Percentiles rank a stretch among this genome's conserved stretches.
Evolutionary conservation across 2,797 vertebrate species (phyloP).

Genomic region (Amblyopsis hoosieri): DNA sequence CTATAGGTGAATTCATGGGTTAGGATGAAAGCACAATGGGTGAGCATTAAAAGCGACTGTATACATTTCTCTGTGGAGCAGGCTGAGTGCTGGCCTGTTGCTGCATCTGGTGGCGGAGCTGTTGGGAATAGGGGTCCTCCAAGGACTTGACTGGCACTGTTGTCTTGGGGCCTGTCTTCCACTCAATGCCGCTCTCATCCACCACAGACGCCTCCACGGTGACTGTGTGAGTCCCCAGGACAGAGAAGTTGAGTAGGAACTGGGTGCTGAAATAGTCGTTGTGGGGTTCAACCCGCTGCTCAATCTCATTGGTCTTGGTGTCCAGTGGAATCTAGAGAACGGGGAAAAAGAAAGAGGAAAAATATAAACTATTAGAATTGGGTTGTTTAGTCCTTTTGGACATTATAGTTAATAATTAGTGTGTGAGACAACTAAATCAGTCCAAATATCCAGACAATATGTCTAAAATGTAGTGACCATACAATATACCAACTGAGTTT

Average conservation of each 20-base stretch:
- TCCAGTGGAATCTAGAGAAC: conserved; percentile 85
- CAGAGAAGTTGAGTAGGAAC: conserved; percentile 91
- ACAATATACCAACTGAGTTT: no score
- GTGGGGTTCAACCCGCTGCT: conserved; percentile 95
- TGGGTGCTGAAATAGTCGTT: conserved; percentile 99
- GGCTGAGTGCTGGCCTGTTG: conserved; percentile 78
- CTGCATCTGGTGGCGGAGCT: conserved; percentile 92
- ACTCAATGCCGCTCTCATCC: conserved; percentile 90
- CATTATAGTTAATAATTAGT: no score
- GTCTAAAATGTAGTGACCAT: no score
- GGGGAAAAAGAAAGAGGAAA: not conserved
- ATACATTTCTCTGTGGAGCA: conserved; percentile 81
- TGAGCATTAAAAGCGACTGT: conserved; percentile 79
- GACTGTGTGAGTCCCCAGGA: conserved; percentile 91
- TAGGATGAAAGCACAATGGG: not conserved
- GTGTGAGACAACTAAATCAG: no score
- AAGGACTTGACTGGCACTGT: conserved; percentile 92
- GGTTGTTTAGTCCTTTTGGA: no score
- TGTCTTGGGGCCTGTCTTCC: conserved; percentile 95
- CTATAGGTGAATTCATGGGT: not conserved
- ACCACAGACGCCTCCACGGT: conserved; percentile 95
- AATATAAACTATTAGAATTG: no score
- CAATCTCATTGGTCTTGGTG: conserved; percentile 90
- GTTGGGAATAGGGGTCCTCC: conserved; percentile 96
- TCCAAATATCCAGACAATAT: no score